Evolutionary conservation across 2,888 invertebrate species (phyloP).

Genomic region (Fissipunctia ypsillon): DNA sequence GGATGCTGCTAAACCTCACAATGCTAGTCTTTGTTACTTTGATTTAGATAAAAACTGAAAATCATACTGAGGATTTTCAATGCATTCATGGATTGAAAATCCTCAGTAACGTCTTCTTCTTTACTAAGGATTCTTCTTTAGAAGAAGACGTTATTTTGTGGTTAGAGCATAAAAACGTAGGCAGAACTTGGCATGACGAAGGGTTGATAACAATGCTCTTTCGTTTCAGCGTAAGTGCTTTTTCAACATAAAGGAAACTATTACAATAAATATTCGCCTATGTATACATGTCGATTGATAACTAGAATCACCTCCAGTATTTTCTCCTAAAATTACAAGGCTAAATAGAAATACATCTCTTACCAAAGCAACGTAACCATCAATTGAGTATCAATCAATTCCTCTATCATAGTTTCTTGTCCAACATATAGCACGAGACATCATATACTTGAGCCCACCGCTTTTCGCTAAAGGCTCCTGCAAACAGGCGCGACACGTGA

Average conservation of each 20-base stretch:
- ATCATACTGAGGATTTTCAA: not conserved
- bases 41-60: conserved; percentile 53
- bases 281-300: too few relatives aligned
- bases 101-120: too few relatives aligned
- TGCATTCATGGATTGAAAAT: too few relatives aligned
- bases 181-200: too few relatives aligned
- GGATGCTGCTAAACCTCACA: conserved; percentile 32
- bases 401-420: not conserved
- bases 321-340: not conserved
- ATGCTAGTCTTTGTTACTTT: conserved; percentile 42
- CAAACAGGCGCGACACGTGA: too few relatives aligned
- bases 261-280: too few relatives aligned
- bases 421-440: not conserved
- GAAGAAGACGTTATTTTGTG: not conserved
- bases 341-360: not conserved
- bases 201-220: not conserved
- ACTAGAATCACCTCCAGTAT: not conserved
- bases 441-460: conserved; percentile 1
- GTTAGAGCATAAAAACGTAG: not conserved
- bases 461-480: too few relatives aligned
- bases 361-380: too few relatives aligned
- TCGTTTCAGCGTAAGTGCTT: not conserved
- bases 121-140: too few relatives aligned
- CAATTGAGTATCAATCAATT: too few relatives aligned
- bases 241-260: not conserved